These are phyloP conservation scores for Drosophila dunni DNA, from an alignment of 1,140 invertebrate species.

Conservation along the genomic window DNA sequence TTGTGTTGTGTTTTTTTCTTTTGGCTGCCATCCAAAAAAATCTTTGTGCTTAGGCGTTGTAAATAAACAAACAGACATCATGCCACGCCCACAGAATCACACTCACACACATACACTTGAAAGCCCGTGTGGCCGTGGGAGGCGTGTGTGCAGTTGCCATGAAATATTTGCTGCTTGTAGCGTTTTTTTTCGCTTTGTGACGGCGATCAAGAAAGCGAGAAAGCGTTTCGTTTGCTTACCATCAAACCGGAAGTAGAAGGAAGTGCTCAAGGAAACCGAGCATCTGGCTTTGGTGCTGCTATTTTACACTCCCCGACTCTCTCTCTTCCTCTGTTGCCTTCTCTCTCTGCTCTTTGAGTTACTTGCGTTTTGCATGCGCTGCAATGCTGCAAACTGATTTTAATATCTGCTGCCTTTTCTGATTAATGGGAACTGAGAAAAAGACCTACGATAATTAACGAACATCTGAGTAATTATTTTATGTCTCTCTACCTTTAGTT, in stretches of 20 bases:
- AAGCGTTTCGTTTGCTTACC: slow-evolving; percentile 19
- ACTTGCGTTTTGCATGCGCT: neutral
- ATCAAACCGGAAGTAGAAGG: slow-evolving; percentile 45
- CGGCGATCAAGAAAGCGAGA: slow-evolving; percentile 13
- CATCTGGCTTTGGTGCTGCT: slow-evolving; percentile 34
- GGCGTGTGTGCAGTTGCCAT: slow-evolving; percentile 53
- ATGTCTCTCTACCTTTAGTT: neutral
- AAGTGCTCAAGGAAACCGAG: slow-evolving; percentile 55
- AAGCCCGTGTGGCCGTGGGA: neutral
- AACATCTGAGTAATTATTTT: neutral
- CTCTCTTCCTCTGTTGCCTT: neutral
- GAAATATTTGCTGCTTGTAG: slow-evolving; percentile 77
- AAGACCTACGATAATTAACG: slow-evolving; percentile 2
- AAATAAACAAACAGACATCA: slow-evolving; percentile 65
- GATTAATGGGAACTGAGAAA: neutral
- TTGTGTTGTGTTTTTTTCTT: slow-evolving; percentile 75
- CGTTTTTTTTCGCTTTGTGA: slow-evolving; percentile 72
- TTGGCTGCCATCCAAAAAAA: slow-evolving; percentile 65
- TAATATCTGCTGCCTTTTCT: neutral
- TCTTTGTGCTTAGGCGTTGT: slow-evolving; percentile 65
- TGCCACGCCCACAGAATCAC: slow-evolving; percentile 13
- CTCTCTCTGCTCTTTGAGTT: neutral
- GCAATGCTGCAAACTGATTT: neutral
- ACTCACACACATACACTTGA: slow-evolving; percentile 19
- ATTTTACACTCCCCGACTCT: neutral